Evolutionary conservation across 2,113 vertebrate genomes (phyloP), one percentile per base, ranked within the genome.

Genomic region (Acrocephalus kingi): DNA sequence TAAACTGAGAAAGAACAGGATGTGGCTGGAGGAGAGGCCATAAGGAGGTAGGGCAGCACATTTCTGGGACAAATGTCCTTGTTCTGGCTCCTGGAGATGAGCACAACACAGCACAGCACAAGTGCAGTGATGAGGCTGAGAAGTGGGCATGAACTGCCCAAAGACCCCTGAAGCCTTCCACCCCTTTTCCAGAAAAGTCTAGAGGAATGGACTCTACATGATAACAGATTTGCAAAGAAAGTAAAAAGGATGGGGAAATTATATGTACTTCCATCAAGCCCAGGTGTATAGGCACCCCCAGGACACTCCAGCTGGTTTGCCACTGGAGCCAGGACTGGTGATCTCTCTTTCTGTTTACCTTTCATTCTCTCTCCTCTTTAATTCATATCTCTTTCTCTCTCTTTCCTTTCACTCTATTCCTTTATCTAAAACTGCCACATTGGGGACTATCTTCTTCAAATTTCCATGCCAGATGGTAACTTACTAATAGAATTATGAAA

Each of bases 31-130:
- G 33, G 24, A 67, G 45, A 22, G 19, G 27, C 37, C 27, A 17
- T 11, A 17, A 39, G 15, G 33, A 37, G 7, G 10, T 11, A 24
- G 37, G 37, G 23, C 59, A 45, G 27, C 59, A 45, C 10, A 6
- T 59, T 66, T 33, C 52, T 67, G 86, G 45, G 19, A 30, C 8
- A 52, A 74, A 52, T 0, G 0, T 39, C 19, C 45, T 33, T 20
- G 12, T 52, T 74, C 27, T 45, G 52, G 19, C 19, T 81, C 18
- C 19, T 45, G 37, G 37, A 52, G 15, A 27, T 28, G 23, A 37
- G 27, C 27, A 51, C 10, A 51, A 27, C n/a, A 30, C 18, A 37
- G 45, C 28, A 37, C 1, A 58, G 10, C 9, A 25, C 25, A 39
- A 51, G 22, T 33, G 27, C 33, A 59, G 13, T 10, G 28, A 37